Evolutionary conservation across 2,888 invertebrate species (phyloP), one percentile per base, ranked within the genome.

Genomic region (Coleophora deauratella): DNA sequence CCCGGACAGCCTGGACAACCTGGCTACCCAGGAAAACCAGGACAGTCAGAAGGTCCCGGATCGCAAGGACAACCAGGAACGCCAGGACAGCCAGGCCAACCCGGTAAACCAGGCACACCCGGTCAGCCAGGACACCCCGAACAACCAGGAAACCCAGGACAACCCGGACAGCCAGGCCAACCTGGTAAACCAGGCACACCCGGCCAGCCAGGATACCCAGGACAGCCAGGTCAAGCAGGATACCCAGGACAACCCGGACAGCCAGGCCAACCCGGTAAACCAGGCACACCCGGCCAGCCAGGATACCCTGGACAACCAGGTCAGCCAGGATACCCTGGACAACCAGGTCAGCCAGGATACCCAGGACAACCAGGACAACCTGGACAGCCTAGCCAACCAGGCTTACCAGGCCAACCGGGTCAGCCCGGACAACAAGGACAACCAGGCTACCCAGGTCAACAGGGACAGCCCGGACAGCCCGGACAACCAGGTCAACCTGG

Each of bases 121-220:
- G 45, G 57, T 6, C 36, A 48, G 1, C 57, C 62, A 3, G 59
- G 55, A 4, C 32, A 47, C n/a, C 62, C 70, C 2, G 65, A 56
- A 1, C 35, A 46, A 3, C 87, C 55, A 80, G 63, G 55, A 80
- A 62, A 27, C 80, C 88, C 60, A 77, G 68, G 45, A 80, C 66
- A 40, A 1, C 61, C 57, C 1, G 54, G 61, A 27, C 40, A n/a
- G 35, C 58, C 62, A 10, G 62, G 52, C 7, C 14, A 41, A 46
- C 37, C 49, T 10, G 51, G 55, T 80, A 58, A 37, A 77, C 58
- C 55, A 9, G 57, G 55, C 28, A 33, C 43, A 11, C 58, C 55
- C 36, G 49, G 38, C 1, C 36, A 43, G 27, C 47, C 45, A 35
- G 58, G 44, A 6, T 11, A 35, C 6, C 50, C 46, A 30, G 52